Conservation (phyloP, 2,888 invertebrate genomes). For the Aporophyla lueneburgensis region DNA sequence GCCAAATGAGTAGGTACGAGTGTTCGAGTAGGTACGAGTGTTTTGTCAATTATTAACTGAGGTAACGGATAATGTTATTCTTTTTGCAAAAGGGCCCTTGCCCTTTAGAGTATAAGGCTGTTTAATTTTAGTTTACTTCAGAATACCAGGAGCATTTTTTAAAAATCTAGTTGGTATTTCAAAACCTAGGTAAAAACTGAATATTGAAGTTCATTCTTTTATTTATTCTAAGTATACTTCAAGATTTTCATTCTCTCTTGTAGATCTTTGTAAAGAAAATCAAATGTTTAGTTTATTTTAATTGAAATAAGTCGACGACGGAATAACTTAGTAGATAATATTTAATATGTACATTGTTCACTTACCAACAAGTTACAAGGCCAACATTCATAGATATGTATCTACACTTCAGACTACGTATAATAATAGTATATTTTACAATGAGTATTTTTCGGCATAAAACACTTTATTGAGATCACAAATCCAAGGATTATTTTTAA, state of each 20-base stretch:
- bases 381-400: constrained; percentile 71
- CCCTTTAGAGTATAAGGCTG: background rate
- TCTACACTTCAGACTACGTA: constrained; percentile 61
- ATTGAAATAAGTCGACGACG: constrained; percentile 53
- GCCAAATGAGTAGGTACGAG: background rate
- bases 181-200: background rate
- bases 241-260: background rate
- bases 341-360: constrained; percentile 68
- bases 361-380: constrained; percentile 68
- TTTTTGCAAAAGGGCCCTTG: background rate
- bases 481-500: constrained; percentile 63
- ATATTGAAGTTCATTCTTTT: background rate
- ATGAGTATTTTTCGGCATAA: constrained; percentile 58
- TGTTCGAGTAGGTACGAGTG: too few species aligned
- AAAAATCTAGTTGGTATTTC: background rate
- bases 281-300: constrained; percentile 32
- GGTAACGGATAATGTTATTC: background rate
- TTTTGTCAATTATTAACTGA: too few species aligned
- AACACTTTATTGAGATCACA: constrained; percentile 64
- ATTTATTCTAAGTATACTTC: background rate
- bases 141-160: background rate
- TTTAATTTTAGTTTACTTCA: background rate
- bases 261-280: constrained; percentile 12
- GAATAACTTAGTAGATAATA: constrained; percentile 63
- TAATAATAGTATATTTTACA: constrained; percentile 66